Conservation (phyloP, 2,888 invertebrate genomes). For the Gari tellinella region DNA sequence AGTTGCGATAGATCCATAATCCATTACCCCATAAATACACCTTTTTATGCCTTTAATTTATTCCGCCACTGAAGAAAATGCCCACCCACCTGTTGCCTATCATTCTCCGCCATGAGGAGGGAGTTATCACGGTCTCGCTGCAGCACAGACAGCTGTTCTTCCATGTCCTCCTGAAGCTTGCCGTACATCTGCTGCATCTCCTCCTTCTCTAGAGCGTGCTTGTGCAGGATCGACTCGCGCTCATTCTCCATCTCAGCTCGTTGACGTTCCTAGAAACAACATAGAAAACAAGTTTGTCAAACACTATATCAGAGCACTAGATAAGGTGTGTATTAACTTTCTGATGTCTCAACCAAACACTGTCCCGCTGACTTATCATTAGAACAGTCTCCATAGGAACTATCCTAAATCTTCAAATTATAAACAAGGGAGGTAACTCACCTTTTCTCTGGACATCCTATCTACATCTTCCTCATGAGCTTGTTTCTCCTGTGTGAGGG, state of each 20-base stretch:
- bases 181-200: constrained; percentile 86
- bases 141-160: constrained; percentile 92
- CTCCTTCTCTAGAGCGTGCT: constrained; percentile 80
- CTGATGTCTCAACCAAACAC: too few species aligned
- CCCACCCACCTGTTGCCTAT: constrained; percentile 93
- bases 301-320: too few species aligned
- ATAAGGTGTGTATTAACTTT: not conserved
- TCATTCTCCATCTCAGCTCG: constrained; percentile 80
- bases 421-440: constrained; percentile 42
- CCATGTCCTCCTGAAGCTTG: constrained; percentile 91
- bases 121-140: constrained; percentile 96
- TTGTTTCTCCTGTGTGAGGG: constrained; percentile 84
- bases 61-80: too few species aligned
- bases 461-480: constrained; percentile 85
- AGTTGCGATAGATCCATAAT: too few species aligned
- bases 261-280: constrained; percentile 77
- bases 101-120: constrained; percentile 95
- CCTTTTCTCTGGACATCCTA: constrained; percentile 83
- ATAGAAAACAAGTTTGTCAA: too few species aligned
- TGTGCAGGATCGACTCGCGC: constrained; percentile 81
- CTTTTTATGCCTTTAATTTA: too few species aligned
- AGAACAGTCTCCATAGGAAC: too few species aligned
- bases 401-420: too few species aligned
- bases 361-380: too few species aligned
- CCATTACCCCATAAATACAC: too few species aligned